These are phyloP conservation scores for Mamestra brassicae DNA, from an alignment of 2,888 invertebrate genomes.

Conservation along the genomic window DNA sequence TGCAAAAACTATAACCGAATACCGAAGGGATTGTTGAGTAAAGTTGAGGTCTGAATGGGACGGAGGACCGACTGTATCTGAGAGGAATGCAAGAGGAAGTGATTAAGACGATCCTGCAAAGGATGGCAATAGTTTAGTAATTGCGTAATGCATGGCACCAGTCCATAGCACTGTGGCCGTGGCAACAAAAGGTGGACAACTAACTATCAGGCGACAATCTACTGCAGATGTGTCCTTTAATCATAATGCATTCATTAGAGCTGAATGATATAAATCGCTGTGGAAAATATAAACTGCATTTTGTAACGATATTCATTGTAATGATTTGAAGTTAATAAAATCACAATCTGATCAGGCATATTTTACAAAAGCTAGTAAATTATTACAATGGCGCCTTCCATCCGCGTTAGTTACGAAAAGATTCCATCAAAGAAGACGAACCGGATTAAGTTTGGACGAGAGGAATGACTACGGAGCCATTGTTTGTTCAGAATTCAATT, in stretches of 20 bases:
- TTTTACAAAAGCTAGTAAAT: background rate
- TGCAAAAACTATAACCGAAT: background rate
- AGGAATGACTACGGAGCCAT: conserved; percentile 1
- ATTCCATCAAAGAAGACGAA: conserved; percentile 15
- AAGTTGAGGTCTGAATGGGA: conserved; percentile 8
- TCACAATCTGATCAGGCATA: background rate
- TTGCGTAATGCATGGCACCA: conserved; percentile 27
- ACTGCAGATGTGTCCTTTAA: conserved; percentile 45
- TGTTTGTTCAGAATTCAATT: conserved; percentile 37
- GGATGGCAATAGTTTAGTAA: conserved; percentile 27
- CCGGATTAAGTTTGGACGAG: conserved; percentile 21
- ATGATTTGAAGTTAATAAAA: background rate
- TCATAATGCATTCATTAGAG: conserved; percentile 28
- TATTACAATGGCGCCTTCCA: background rate
- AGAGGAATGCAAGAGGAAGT: conserved; percentile 25
- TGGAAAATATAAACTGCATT: background rate
- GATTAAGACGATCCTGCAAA: conserved; percentile 19
- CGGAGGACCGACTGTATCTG: conserved; percentile 16
- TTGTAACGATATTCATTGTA: background rate
- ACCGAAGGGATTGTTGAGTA: conserved; percentile 14
- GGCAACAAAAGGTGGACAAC: conserved; percentile 27
- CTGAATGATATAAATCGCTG: conserved; percentile 15
- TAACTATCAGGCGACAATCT: conserved; percentile 47
- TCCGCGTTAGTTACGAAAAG: conserved; percentile 15
- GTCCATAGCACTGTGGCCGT: conserved; percentile 20